Conservation (phyloP, 2,888 invertebrate genomes). For the Macaria notata region DNA sequence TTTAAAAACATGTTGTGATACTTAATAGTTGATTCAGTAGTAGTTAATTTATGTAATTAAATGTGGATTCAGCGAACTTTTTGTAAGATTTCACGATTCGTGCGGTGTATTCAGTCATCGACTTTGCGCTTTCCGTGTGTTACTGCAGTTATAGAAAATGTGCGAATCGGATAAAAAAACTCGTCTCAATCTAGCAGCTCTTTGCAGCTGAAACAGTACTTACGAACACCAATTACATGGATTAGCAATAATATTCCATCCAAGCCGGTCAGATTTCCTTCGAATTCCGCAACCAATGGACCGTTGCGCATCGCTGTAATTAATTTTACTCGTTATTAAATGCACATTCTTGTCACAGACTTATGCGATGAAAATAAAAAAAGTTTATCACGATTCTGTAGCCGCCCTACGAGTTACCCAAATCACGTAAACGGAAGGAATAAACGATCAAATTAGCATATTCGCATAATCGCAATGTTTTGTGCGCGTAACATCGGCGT, state of each 20-base stretch:
- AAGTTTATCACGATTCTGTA: slow-evolving; percentile 16
- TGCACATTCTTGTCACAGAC: no score
- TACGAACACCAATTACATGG: slow-evolving; percentile 7
- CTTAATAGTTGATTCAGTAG: no score
- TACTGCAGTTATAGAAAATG: no score
- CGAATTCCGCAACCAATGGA: slow-evolving; percentile 17
- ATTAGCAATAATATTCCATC: slow-evolving; percentile 14
- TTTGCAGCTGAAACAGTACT: slow-evolving; percentile 6
- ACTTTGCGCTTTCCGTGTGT: no score
- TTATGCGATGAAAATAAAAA: no score
- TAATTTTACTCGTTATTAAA: slow-evolving; percentile 4
- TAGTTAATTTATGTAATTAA: no score
- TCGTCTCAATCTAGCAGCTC: neutral
- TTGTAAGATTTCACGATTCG: no score
- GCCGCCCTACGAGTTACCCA: slow-evolving; percentile 11
- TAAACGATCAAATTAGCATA: slow-evolving; percentile 1
- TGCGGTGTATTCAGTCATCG: no score
- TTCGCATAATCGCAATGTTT: slow-evolving; percentile 26
- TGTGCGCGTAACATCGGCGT: slow-evolving; percentile 30
- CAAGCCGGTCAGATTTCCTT: slow-evolving; percentile 23
- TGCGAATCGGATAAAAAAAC: no score
- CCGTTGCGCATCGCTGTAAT: slow-evolving; percentile 17
- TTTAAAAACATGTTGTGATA: no score
- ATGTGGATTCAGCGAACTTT: no score
- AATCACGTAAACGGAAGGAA: slow-evolving; percentile 22